Evolutionary conservation across 2,797 vertebrate species (phyloP), one percentile per base, ranked within the genome.

Genomic region (Chelidonichthys spinosus): DNA sequence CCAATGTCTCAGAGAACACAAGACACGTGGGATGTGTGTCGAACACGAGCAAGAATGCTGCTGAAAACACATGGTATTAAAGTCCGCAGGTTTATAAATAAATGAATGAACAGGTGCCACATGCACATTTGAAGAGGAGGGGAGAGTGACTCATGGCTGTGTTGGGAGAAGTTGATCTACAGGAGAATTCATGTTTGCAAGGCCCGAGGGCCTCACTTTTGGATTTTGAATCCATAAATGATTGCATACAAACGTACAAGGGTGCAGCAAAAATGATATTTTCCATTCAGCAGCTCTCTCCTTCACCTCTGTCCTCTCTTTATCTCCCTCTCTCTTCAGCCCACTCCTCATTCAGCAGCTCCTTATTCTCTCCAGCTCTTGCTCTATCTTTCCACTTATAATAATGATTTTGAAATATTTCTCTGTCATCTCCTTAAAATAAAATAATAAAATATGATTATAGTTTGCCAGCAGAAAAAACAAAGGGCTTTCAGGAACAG

Each of bases 301-400:
- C 62, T 82, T 63, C 74, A 67, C 58, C 44, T 60, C 36, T 42
- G 32, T 10, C 37, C 67, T 68, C 61, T 13, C 14, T 46, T 46
- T 15, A 5, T 7, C 7, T 3, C 44, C 17, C 44, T 36, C 37
- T 18, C 9, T 42, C 14, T 62, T 40, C n/a, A 71, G 54, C 55
- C 7, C 13, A 13, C 42, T 59, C 6, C 15, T 62, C 35, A 40
- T 67, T 70, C 35, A 69, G 25, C 14, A 1, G 13, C 11, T 63
- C 36, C 15, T 69, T 7, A 42, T 36, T 18, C 4, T 17, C 50
- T 32, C 32, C 2, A 11, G 3, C 33, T 13, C 3, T 35, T 49
- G 39, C 5, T 14, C 8, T 14, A 9, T 40, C 5, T 15, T 10
- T 2, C 5, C 9, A 25, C 25, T 25, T 25, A 25, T 25, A 25